Conservation (phyloP, 2,797 vertebrate genomes). For the Brotula barbata region DNA sequence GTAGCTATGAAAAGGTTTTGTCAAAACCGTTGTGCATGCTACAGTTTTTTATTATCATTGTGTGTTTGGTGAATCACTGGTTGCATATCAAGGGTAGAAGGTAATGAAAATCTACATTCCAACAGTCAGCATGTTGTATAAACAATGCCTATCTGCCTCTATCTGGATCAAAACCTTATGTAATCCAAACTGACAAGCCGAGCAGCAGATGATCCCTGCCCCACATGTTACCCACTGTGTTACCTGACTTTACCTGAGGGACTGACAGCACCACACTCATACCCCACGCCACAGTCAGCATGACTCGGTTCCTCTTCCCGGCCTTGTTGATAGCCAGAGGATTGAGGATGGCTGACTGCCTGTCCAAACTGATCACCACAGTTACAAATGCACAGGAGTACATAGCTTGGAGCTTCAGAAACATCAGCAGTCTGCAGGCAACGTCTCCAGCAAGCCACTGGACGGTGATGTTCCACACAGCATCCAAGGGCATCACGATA, state of each 20-base stretch:
- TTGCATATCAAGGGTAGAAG: too few species aligned
- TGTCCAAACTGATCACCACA: conserved; percentile 87
- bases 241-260: conserved; percentile 79
- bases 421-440: conserved; percentile 85
- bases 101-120: too few species aligned
- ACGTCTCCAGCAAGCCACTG: conserved; percentile 85
- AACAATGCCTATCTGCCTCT: not conserved
- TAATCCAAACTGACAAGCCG: not conserved
- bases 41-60: too few species aligned
- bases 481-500: conserved; percentile 87
- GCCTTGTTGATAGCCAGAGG: conserved; percentile 80
- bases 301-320: conserved; percentile 78
- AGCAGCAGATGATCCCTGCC: not conserved
- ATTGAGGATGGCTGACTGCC: conserved; percentile 84
- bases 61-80: too few species aligned
- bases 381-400: conserved; percentile 88
- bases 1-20: too few species aligned
- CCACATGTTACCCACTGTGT: not conserved
- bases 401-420: conserved; percentile 88
- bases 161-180: not conserved
- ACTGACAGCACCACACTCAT: conserved; percentile 82
- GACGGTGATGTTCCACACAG: conserved; percentile 86
- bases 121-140: too few species aligned
- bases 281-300: conserved; percentile 81
- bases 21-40: too few species aligned